phyloP scores from a whole-genome alignment of 2,888 invertebrate species.

The Capitulum mitella region DNA sequence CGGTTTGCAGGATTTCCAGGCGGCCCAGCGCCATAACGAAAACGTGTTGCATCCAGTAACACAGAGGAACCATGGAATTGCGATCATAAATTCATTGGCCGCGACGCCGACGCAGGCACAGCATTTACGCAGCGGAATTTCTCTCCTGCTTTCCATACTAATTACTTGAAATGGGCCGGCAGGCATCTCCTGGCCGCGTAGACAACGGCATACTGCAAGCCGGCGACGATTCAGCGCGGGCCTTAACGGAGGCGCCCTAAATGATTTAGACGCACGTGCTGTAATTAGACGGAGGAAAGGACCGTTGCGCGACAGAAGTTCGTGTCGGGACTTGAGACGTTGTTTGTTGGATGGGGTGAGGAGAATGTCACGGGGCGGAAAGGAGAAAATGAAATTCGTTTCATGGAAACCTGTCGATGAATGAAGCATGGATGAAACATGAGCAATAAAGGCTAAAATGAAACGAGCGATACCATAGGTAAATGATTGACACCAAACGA shows the following conservation, averaged over 20 bases:
- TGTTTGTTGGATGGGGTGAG: too few relatives aligned
- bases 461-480: too few relatives aligned
- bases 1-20: slow-evolving; percentile 11
- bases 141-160: slow-evolving; percentile 16
- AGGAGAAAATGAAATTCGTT: too few relatives aligned
- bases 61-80: not conserved
- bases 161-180: not conserved
- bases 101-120: too few relatives aligned
- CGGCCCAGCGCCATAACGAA: not conserved
- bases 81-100: slow-evolving; percentile 13
- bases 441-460: too few relatives aligned
- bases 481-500: too few relatives aligned
- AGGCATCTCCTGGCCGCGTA: not conserved
- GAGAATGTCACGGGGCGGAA: too few relatives aligned
- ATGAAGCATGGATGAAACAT: too few relatives aligned
- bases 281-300: not conserved
- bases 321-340: not conserved
- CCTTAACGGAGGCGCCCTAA: not conserved
- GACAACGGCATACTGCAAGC: not conserved
- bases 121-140: not conserved
- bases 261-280: not conserved
- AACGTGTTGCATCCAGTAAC: slow-evolving; percentile 8
- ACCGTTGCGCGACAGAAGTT: not conserved
- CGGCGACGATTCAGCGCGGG: not conserved
- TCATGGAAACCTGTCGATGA: too few relatives aligned